phyloP scores from a whole-genome alignment of 23 tunicate species.

The Clavelina lepadiformis region DNA sequence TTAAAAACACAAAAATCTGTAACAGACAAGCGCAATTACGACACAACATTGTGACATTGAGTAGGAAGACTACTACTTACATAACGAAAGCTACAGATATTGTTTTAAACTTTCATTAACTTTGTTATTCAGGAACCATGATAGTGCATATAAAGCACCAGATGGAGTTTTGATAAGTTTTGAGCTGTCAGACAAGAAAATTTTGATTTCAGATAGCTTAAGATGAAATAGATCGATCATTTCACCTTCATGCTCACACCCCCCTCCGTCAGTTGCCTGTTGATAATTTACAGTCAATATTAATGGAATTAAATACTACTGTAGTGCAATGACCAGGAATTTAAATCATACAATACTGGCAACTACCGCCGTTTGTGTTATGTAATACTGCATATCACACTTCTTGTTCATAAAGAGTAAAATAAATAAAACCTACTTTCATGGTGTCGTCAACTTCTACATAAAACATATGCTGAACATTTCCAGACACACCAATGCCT shows the following conservation, averaged over 20 bases:
- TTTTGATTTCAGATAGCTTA: slow-evolving; percentile 21
- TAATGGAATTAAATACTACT: no score
- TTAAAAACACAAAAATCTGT: no score
- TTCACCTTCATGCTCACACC: slow-evolving; percentile 58
- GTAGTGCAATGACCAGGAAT: no score
- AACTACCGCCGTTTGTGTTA: no score
- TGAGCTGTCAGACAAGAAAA: slow-evolving; percentile 15
- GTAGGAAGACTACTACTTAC: no score
- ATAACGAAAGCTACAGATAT: no score
- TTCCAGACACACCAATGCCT: slow-evolving; percentile 57
- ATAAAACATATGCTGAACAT: slow-evolving; percentile 49
- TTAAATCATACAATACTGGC: no score
- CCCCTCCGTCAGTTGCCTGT: slow-evolving; percentile 77
- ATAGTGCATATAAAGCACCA: slow-evolving; percentile 2
- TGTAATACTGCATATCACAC: no score
- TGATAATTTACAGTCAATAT: no score
- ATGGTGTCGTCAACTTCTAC: slow-evolving; percentile 55
- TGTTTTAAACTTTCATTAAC: no score
- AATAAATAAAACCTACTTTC: slow-evolving; percentile 43
- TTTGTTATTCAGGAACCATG: slow-evolving; percentile 16
- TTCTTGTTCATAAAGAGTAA: neutral
- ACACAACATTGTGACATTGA: no score
- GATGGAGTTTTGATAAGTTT: slow-evolving; percentile 12
- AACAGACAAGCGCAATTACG: no score
- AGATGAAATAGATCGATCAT: slow-evolving; percentile 50